Conservation (phyloP, 2,113 vertebrate species). For the rat (Rattus norvegicus) region DNA sequence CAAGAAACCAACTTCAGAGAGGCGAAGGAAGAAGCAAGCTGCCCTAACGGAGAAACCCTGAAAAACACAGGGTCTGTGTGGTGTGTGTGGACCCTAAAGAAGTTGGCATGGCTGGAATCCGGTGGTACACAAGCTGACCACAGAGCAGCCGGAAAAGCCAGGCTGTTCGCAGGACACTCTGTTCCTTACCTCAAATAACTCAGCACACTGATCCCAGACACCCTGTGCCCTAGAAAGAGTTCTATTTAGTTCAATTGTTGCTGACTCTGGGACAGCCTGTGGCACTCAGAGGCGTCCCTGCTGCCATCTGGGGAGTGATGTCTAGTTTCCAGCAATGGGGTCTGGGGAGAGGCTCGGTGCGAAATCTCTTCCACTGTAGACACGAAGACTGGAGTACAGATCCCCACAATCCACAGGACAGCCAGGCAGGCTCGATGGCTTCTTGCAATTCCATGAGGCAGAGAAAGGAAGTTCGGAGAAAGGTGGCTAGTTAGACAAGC, state of each 20-base stretch:
- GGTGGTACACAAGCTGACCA: background rate
- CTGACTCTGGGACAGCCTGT: background rate
- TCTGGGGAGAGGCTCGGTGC: background rate
- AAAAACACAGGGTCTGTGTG: background rate
- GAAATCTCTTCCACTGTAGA: background rate
- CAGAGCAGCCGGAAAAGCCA: background rate
- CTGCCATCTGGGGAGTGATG: background rate
- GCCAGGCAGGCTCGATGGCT: background rate
- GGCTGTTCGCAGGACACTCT: background rate
- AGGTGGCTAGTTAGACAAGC: background rate
- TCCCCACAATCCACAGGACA: background rate
- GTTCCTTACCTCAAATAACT: slow-evolving; percentile 6
- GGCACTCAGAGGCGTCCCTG: background rate
- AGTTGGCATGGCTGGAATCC: background rate
- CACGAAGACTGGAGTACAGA: background rate
- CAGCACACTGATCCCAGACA: background rate
- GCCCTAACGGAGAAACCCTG: background rate
- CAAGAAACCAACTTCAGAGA: background rate
- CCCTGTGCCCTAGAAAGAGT: background rate
- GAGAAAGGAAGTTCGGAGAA: background rate
- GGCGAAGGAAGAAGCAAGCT: background rate
- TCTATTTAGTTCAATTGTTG: background rate
- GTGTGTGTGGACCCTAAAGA: background rate
- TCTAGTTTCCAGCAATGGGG: background rate
- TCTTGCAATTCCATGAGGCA: background rate